Base-by-base conservation (phyloP, 2,888 invertebrate species). In the Synergus laeviventris region DNA sequence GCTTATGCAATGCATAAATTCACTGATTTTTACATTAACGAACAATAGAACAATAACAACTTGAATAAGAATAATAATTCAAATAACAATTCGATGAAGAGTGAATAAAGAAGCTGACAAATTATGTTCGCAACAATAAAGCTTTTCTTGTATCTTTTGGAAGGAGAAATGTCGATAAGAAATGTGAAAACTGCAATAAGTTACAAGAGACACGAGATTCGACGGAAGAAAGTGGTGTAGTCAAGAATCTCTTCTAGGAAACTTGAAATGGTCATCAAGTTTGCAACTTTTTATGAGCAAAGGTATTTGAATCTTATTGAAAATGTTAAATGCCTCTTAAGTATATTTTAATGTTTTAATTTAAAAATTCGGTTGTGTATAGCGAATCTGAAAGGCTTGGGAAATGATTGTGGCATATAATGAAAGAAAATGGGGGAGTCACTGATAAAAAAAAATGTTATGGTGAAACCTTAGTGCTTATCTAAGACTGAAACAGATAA, bases 161-260 rank as follows among this genome's bases (percentile, higher is more conserved):
- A 31, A 12, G 12, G 36, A n/a, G 49, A 18, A 31, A n/a, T 70
- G 49, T 24, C 36, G 70, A 49, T 70, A 54, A 54, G 49, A 70
- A 54, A 70, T n/a, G 70, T 54, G 70, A 70, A 70, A 70, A 70
- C 70, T 70, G 70, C 49, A 70, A 49, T n/a, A 70, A 70, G 70
- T 49, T 36, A 70, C 24, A 66, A n/a, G 42, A 66, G 45, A 66
- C 36, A 70, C 31, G 49, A 49, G 45, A 31, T 49, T 49, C 70
- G 45, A 49, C 49, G 31, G 49, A 70, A 70, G 70, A 70, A 70
- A 70, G 49, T 70, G n/a, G 70, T 70, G 45, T 70, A 45, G 42
- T 66, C 31, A 49, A n/a, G 70, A 70, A 49, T 70, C 49, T 70
- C 45, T 70, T 70, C 49, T 49, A 16, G 70, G 64, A 64, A 70